Base-by-base conservation (phyloP, 2,888 invertebrate genomes). In the Aproaerema taeniolella region DNA sequence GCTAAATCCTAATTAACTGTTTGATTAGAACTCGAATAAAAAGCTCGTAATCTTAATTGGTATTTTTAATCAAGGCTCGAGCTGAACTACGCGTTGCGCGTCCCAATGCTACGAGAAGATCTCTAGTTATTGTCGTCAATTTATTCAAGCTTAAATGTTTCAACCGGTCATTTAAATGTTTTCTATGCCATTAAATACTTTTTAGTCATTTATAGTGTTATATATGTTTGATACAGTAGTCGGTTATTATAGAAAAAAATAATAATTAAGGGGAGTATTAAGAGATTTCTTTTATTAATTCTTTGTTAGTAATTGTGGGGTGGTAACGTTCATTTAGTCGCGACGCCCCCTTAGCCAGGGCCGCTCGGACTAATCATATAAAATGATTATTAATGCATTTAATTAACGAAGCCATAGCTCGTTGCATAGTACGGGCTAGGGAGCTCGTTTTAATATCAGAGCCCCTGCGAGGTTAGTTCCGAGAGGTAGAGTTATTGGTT, bases 1-100 rank as follows among this genome's bases (percentile, higher is more conserved):
- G 61, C 67, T 72, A 68, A 80, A 75, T 71, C 73, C 75, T 77
- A 78, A 81, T 78, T 79, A 81, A 78, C 69, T 76, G 67, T 67
- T 77, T 74, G 76, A 80, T 76, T 79, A 79, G 70, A 73, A 70
- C 54, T 64, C 59, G 65, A 77, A 76, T 79, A 75, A 77, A 75
- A 80, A 74, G 61, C 66, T 71, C 67, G 72, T 76, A 75, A 80
- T 80, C 76, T 77, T 80, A 80, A 80, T 80, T 80, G 69, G 70
- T 72, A 75, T 77, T 77, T 76, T 78, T 76, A 80, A 76, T 80
- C 70, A 78, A 75, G 73, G 61, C 63, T 65, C n/a, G n/a, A n/a
- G n/a, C n/a, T n/a, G n/a, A n/a, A n/a, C n/a, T n/a, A n/a, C n/a
- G n/a, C n/a, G n/a, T n/a, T n/a, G n/a, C n/a, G n/a, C n/a, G n/a